A percentile compares a stretch with the other conserved stretches of the same genome.
These are phyloP conservation scores for Onychomys torridus DNA, from an alignment of 2,797 vertebrate genomes.

Conservation along the genomic window DNA sequence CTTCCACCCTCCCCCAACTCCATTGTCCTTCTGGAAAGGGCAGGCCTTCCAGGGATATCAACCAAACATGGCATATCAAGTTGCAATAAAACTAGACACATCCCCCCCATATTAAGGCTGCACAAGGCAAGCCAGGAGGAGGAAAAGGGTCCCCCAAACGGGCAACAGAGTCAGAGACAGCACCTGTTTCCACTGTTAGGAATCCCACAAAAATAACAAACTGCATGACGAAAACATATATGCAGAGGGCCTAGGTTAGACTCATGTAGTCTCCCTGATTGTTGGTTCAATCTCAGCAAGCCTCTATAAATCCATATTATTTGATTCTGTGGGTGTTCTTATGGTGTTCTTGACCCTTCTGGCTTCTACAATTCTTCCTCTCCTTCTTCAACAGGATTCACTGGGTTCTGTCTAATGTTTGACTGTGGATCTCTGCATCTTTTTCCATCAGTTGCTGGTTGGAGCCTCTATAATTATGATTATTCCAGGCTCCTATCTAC, in stretches of 20 bases:
- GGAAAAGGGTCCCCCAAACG: not conserved
- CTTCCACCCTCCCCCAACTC: rapidly evolving
- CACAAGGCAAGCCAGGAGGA: not conserved
- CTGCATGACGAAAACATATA: not conserved
- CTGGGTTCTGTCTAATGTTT: not conserved
- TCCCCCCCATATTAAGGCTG: not conserved
- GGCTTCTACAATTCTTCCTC: not conserved
- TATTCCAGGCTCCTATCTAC: no score
- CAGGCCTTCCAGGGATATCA: not conserved
- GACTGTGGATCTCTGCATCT: not conserved
- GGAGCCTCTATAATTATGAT: not conserved
- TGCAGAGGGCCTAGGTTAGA: not conserved
- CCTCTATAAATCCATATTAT: not conserved
- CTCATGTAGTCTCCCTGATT: not conserved
- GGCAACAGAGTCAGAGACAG: not conserved
- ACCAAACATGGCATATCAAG: not conserved
- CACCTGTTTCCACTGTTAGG: not conserved
- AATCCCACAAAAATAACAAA: not conserved
- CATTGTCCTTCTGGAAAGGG: not conserved
- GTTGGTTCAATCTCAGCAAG: not conserved
- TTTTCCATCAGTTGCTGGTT: not conserved
- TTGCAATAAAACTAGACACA: not conserved
- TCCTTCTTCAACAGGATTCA: not conserved
- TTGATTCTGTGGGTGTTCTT: not conserved
- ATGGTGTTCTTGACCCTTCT: not conserved